These are phyloP conservation scores for Micromussa lordhowensis DNA, from an alignment of 92 coral and sea anemone species.

Conservation along the genomic window DNA sequence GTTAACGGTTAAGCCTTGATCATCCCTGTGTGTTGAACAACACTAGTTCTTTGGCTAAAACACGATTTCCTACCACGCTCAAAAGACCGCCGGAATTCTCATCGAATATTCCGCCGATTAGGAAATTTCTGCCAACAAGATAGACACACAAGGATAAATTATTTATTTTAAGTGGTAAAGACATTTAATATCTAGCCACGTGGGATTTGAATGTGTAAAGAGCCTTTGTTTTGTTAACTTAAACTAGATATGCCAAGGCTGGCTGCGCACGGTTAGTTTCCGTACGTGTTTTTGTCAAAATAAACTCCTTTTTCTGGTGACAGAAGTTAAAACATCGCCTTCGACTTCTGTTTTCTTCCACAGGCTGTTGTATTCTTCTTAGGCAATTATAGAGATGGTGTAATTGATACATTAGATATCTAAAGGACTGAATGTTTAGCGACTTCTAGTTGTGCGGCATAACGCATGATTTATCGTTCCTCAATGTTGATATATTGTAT, in stretches of 20 bases:
- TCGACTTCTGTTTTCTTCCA: not conserved
- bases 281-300: not conserved
- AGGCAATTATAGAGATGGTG: not conserved
- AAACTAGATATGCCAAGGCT: constrained; percentile 3
- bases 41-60: not conserved
- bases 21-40: not conserved
- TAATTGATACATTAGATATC: constrained; percentile 31
- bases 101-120: constrained; percentile 17
- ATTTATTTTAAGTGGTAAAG: constrained; percentile 43
- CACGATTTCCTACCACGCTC: not conserved
- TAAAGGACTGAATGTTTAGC: not conserved
- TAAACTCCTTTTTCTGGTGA: not conserved
- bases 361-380: not conserved
- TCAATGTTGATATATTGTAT: constrained; percentile 27
- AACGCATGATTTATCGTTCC: not conserved
- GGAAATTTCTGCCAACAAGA: constrained; percentile 15
- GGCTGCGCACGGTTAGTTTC: not conserved
- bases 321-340: not conserved
- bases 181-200: constrained; percentile 38
- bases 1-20: not conserved
- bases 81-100: not conserved
- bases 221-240: constrained; percentile 28
- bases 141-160: constrained; percentile 22
- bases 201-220: constrained; percentile 40
- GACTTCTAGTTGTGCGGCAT: not conserved